Conservation (phyloP, 2,113 vertebrate genomes). For the Psilopogon haemacephalus region DNA sequence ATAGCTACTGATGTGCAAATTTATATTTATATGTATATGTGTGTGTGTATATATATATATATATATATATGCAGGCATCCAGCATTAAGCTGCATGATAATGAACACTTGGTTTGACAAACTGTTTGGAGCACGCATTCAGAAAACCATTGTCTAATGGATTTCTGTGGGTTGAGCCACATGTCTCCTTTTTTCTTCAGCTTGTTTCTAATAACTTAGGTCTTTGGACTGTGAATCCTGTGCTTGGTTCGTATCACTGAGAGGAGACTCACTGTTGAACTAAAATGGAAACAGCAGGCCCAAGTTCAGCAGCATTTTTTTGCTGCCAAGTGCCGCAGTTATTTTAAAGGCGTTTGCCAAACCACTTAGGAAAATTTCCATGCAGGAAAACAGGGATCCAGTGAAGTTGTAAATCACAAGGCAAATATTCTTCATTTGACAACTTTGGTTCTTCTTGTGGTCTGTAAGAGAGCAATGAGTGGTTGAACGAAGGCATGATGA, state of each 20-base stretch:
- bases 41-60: too few relatives aligned
- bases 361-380: slow-evolving; percentile 54
- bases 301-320: neutral
- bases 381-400: neutral
- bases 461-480: slow-evolving; percentile 53
- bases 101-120: slow-evolving; percentile 55
- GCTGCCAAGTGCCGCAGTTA: slow-evolving; percentile 53
- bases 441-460: slow-evolving; percentile 47
- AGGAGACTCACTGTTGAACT: slow-evolving; percentile 4
- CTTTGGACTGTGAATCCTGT: slow-evolving; percentile 1
- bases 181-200: slow-evolving; percentile 22
- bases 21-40: slow-evolving; percentile 33
- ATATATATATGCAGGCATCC: too few relatives aligned
- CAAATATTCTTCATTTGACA: slow-evolving; percentile 40
- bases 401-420: slow-evolving; percentile 23
- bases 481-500: slow-evolving; percentile 33
- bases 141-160: slow-evolving; percentile 28
- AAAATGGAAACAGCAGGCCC: slow-evolving; percentile 46
- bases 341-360: slow-evolving; percentile 48
- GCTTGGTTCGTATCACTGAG: neutral
- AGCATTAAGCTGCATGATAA: slow-evolving; percentile 30
- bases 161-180: slow-evolving; percentile 44
- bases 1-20: slow-evolving; percentile 53
- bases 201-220: slow-evolving; percentile 35
- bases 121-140: slow-evolving; percentile 31